Evolutionary conservation across 2,888 invertebrate species (phyloP).

Genomic region (Serripes groenlandicus): DNA sequence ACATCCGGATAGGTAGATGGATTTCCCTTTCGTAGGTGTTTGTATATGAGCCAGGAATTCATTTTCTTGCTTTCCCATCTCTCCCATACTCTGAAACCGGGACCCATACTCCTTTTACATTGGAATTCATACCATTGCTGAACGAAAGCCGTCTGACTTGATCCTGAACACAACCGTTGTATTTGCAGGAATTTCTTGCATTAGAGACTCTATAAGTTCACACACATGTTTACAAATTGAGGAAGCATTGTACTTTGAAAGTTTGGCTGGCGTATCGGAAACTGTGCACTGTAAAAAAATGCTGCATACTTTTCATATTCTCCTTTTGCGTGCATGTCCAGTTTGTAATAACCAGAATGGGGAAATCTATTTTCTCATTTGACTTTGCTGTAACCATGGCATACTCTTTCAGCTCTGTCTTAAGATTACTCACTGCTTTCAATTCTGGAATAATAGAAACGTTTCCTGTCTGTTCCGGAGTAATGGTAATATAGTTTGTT

Average conservation of each 20-base stretch:
- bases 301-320: slow-evolving; percentile 63
- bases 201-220: slow-evolving; percentile 61
- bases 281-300: slow-evolving; percentile 58
- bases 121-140: slow-evolving; percentile 63
- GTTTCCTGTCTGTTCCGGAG: slow-evolving; percentile 56
- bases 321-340: slow-evolving; percentile 64
- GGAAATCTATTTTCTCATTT: slow-evolving; percentile 58
- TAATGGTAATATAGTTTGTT: slow-evolving; percentile 50
- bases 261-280: slow-evolving; percentile 31
- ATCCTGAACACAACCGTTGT: slow-evolving; percentile 59
- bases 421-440: slow-evolving; percentile 48
- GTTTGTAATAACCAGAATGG: slow-evolving; percentile 61
- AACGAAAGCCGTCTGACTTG: slow-evolving; percentile 34
- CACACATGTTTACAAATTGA: slow-evolving; percentile 57
- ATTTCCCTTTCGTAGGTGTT: slow-evolving; percentile 56
- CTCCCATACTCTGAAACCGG: slow-evolving; percentile 51
- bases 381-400: slow-evolving; percentile 61
- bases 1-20: slow-evolving; percentile 57
- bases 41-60: slow-evolving; percentile 44
- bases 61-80: slow-evolving; percentile 46
- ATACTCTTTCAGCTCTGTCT: slow-evolving; percentile 61
- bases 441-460: slow-evolving; percentile 59
- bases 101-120: slow-evolving; percentile 53
- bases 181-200: slow-evolving; percentile 63
- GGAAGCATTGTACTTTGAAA: slow-evolving; percentile 68